phyloP scores from a whole-genome alignment of 2,888 invertebrate genomes.

The Arrhopalites spinosus region DNA sequence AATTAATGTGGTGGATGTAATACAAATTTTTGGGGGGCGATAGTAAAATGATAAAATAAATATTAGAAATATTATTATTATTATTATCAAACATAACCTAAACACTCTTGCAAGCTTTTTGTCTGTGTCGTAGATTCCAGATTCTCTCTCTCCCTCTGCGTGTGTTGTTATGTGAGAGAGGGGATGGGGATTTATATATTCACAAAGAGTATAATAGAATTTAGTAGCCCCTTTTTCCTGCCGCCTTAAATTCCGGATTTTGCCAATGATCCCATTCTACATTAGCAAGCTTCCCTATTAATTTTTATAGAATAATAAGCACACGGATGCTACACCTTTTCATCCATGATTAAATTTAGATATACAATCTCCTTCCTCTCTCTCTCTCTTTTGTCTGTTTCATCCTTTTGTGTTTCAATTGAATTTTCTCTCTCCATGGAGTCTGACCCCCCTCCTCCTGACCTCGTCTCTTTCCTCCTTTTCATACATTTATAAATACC shows the following conservation, averaged over 20 bases:
- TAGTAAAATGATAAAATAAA: conserved; percentile 2
- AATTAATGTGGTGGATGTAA: background rate
- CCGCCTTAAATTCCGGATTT: background rate
- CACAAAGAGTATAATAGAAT: background rate
- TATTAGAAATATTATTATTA: background rate
- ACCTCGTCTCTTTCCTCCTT: too few relatives aligned
- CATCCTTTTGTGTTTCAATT: background rate
- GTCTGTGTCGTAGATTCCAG: too few relatives aligned
- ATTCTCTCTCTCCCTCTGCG: too few relatives aligned
- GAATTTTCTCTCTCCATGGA: background rate
- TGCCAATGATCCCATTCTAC: background rate
- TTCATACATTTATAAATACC: too few relatives aligned
- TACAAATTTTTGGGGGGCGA: background rate
- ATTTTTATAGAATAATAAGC: background rate
- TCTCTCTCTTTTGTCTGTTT: background rate
- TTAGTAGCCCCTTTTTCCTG: background rate
- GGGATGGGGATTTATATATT: too few relatives aligned
- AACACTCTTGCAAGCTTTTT: too few relatives aligned
- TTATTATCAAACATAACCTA: too few relatives aligned
- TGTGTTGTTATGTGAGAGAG: too few relatives aligned
- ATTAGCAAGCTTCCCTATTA: background rate
- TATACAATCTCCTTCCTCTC: background rate
- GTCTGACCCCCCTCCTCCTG: too few relatives aligned
- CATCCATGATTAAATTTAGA: background rate
- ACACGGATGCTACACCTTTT: background rate